phyloP scores from a whole-genome alignment of 2,888 invertebrate species.

The Uloborus plumipes region DNA sequence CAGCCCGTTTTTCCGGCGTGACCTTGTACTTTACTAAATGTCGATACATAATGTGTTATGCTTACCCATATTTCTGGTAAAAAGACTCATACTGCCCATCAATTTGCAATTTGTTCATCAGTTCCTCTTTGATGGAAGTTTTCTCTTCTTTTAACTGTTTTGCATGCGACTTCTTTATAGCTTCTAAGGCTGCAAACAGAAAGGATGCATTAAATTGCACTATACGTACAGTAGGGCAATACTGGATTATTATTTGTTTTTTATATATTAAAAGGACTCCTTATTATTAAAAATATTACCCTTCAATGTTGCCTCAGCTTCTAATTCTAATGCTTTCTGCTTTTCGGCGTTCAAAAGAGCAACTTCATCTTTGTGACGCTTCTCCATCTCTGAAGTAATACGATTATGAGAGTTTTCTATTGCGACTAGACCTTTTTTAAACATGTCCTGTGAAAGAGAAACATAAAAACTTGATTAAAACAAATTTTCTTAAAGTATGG shows the following conservation, averaged over 20 bases:
- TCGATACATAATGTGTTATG: slow-evolving; percentile 64
- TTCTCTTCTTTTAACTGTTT: slow-evolving; percentile 92
- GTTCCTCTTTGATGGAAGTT: slow-evolving; percentile 90
- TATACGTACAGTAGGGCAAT: too few species aligned
- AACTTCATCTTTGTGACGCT: slow-evolving; percentile 87
- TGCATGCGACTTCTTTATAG: slow-evolving; percentile 95
- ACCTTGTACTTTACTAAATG: too few species aligned
- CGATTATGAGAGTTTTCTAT: slow-evolving; percentile 91
- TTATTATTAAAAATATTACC: slow-evolving; percentile 71
- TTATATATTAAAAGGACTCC: too few species aligned
- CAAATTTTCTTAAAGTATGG: too few species aligned
- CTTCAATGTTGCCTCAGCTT: slow-evolving; percentile 93
- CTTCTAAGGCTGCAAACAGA: slow-evolving; percentile 81
- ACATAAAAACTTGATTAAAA: too few species aligned
- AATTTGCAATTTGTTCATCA: slow-evolving; percentile 73
- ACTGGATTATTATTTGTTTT: not conserved
- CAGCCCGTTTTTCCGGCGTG: too few species aligned
- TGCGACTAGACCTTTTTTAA: slow-evolving; percentile 90
- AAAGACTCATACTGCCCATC: slow-evolving; percentile 74
- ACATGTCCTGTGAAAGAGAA: slow-evolving; percentile 76
- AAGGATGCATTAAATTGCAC: slow-evolving; percentile 11
- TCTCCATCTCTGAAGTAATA: slow-evolving; percentile 88
- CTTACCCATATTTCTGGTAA: slow-evolving; percentile 82
- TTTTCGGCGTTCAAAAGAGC: slow-evolving; percentile 83
- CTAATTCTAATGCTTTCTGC: slow-evolving; percentile 92